These are phyloP conservation scores for Nesoenas mayeri DNA, from an alignment of 2,113 vertebrate genomes.

Conservation along the genomic window DNA sequence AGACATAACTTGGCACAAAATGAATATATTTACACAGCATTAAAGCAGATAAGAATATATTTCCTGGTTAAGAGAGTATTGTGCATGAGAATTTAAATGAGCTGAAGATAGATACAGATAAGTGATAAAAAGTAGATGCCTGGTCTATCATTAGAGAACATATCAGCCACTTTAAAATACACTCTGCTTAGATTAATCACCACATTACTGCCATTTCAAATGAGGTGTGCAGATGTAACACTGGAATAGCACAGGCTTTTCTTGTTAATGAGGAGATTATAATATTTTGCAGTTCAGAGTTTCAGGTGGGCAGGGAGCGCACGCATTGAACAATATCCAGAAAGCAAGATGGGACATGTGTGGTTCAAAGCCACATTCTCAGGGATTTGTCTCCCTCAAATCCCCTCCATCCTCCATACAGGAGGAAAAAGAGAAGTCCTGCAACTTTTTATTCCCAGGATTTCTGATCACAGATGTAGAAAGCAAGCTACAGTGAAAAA, in stretches of 20 bases:
- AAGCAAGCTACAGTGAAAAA: background rate
- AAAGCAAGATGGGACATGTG: background rate
- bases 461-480: background rate
- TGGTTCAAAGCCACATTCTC: background rate
- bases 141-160: background rate
- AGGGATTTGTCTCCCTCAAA: background rate
- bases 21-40: background rate
- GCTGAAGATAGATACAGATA: background rate
- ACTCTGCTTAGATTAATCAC: background rate
- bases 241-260: background rate
- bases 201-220: background rate
- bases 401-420: background rate
- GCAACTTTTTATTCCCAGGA: background rate
- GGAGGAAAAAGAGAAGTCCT: background rate
- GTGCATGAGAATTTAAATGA: background rate
- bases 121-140: background rate
- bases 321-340: background rate
- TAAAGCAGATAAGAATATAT: background rate
- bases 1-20: background rate
- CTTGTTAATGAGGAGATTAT: background rate
- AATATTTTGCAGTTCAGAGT: background rate
- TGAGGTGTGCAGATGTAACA: background rate
- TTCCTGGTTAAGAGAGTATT: background rate
- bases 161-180: background rate
- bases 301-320: background rate